phyloP scores from a whole-genome alignment of 2,888 invertebrate genomes.

The Notodromas monacha region DNA sequence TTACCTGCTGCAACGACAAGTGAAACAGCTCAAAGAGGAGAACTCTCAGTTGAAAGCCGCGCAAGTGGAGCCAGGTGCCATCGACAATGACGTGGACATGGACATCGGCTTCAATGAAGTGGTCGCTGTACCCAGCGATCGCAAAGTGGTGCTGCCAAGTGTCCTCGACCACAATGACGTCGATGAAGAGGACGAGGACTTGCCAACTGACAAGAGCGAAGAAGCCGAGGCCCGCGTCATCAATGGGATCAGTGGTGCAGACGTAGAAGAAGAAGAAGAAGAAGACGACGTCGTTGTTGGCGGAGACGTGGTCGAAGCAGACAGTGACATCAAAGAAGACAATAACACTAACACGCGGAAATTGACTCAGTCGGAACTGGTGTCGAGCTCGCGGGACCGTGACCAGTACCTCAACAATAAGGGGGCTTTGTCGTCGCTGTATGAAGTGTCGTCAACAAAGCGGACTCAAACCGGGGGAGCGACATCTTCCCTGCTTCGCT shows the following conservation, averaged over 20 bases:
- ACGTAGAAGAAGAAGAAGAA: background rate
- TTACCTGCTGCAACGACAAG: slow-evolving; percentile 62
- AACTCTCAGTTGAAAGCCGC: no score
- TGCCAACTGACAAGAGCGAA: no score
- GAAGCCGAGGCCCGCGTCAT: no score
- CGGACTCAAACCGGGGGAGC: no score
- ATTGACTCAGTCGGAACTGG: slow-evolving; percentile 1
- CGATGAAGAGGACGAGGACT: background rate
- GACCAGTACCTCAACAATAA: no score
- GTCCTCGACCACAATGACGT: background rate
- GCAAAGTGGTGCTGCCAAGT: no score
- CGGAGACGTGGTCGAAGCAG: background rate
- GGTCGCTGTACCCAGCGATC: no score
- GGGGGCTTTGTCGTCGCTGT: no score
- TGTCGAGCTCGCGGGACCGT: background rate
- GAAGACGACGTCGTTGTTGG: background rate
- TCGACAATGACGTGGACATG: background rate
- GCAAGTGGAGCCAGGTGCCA: no score
- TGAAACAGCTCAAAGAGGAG: slow-evolving; percentile 39
- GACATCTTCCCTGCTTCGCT: no score
- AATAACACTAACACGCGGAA: background rate
- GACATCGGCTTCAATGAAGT: background rate
- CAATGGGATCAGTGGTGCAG: no score
- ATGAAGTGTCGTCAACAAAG: no score
- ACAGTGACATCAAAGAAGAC: background rate